Evolutionary conservation across 2,797 vertebrate species (phyloP).

Genomic region (Tamandua tetradactyla): DNA sequence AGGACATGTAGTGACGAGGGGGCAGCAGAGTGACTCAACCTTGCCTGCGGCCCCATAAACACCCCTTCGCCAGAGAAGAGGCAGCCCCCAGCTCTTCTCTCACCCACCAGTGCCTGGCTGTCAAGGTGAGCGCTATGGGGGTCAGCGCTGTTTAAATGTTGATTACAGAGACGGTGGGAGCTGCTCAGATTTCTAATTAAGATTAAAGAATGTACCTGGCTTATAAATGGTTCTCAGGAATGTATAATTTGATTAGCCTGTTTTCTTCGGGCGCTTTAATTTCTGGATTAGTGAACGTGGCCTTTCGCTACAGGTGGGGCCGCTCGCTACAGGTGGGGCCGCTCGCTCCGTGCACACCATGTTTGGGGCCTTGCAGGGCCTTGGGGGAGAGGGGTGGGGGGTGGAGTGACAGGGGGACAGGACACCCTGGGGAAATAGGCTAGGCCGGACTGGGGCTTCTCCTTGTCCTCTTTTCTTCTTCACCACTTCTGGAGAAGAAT

Average conservation of each 20-base stretch:
- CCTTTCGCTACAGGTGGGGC: conserved; percentile 53
- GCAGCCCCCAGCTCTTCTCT: not conserved
- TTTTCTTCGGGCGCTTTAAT: conserved; percentile 65
- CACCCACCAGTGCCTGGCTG: conserved; percentile 45
- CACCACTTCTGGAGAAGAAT: not conserved
- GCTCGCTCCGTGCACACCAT: not conserved
- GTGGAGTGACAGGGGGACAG: too few species aligned
- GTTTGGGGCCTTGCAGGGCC: not conserved
- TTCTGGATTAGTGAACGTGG: conserved; percentile 57
- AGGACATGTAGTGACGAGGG: not conserved
- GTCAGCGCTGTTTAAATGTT: conserved; percentile 79
- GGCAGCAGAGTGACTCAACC: not conserved
- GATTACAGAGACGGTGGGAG: conserved; percentile 84
- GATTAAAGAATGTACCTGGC: conserved; percentile 84
- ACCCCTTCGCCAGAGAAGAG: not conserved
- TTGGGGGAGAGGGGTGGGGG: not conserved
- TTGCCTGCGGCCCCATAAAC: not conserved
- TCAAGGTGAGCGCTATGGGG: conserved; percentile 78
- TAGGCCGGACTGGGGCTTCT: not conserved
- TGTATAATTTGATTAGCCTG: conserved; percentile 84
- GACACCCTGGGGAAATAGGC: not conserved
- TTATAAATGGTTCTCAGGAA: conserved; percentile 83
- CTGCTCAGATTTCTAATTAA: conserved; percentile 89
- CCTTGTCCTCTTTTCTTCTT: not conserved
- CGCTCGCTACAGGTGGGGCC: conserved; percentile 50